A percentile compares a stretch with the other conserved stretches of the same genome.
Evolutionary conservation across 2,888 invertebrate genomes (phyloP).

Genomic region (Lacanobia wlatinum): DNA sequence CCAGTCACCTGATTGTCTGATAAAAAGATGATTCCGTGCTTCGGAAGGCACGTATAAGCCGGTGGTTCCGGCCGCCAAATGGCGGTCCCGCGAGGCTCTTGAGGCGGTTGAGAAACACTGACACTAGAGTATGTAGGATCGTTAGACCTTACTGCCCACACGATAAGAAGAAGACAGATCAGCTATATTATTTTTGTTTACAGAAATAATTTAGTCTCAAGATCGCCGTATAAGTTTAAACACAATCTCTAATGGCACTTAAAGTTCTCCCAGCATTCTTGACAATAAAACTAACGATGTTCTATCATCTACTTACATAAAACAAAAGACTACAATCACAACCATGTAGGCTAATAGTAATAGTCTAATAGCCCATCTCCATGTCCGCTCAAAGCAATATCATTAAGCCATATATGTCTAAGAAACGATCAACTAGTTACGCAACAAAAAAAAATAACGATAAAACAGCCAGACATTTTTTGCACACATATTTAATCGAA

Average conservation of each 20-base stretch:
- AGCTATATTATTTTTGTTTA: no score
- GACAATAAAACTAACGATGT: neutral
- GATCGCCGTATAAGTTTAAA: neutral
- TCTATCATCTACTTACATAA: neutral
- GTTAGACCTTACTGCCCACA: no score
- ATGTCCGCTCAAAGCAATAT: slow-evolving; percentile 1
- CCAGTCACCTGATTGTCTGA: no score
- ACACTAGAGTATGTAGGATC: no score
- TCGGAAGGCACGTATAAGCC: no score
- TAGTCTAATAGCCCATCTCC: neutral
- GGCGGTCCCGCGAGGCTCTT: no score
- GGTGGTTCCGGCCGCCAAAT: no score
- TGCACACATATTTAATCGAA: slow-evolving; percentile 28
- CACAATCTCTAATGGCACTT: neutral
- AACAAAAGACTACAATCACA: slow-evolving; percentile 9
- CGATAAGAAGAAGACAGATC: no score
- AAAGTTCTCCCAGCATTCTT: neutral
- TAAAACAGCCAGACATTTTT: slow-evolving; percentile 10
- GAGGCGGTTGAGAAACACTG: no score
- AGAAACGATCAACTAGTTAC: neutral
- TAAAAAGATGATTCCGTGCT: no score
- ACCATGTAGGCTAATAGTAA: slow-evolving; percentile 7
- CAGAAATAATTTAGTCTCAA: neutral
- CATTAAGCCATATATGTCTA: slow-evolving; percentile 4
- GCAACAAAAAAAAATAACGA: slow-evolving; percentile 7